Conservation (phyloP, 2,888 invertebrate genomes). For the Melipona bicolor region DNA sequence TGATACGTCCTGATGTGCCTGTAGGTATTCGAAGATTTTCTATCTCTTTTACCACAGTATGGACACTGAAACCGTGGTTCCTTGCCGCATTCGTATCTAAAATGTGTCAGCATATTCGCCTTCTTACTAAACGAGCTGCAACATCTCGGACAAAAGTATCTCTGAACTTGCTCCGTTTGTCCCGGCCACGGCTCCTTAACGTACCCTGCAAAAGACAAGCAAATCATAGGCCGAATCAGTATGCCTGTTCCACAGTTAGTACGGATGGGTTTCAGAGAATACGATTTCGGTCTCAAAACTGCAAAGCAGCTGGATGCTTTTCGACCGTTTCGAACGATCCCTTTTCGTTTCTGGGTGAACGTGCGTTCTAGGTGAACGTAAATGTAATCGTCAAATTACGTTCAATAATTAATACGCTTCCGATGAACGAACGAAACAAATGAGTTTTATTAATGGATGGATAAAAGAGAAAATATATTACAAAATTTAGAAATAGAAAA, state of each 20-base stretch:
- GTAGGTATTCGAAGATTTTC: slow-evolving; percentile 76
- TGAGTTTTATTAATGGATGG: slow-evolving; percentile 23
- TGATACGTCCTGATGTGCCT: slow-evolving; percentile 77
- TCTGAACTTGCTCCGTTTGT: slow-evolving; percentile 24
- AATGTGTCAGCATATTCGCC: slow-evolving; percentile 75
- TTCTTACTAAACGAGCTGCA: slow-evolving; percentile 77
- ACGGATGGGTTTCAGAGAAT: neutral
- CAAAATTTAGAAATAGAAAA: slow-evolving; percentile 6
- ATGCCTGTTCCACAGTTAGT: slow-evolving; percentile 1
- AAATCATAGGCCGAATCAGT: slow-evolving; percentile 58
- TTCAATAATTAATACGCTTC: slow-evolving; percentile 29
- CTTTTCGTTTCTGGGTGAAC: neutral
- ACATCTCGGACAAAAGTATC: slow-evolving; percentile 75
- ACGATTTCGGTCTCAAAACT: neutral
- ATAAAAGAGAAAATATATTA: neutral
- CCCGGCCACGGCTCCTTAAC: neutral
- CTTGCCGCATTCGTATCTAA: slow-evolving; percentile 76
- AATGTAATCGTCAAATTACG: neutral
- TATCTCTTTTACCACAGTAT: slow-evolving; percentile 76
- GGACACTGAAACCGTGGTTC: slow-evolving; percentile 77
- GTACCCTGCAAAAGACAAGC: slow-evolving; percentile 60
- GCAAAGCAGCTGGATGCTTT: neutral
- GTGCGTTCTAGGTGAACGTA: neutral
- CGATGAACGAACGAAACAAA: slow-evolving; percentile 10
- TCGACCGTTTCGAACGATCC: neutral